Base-by-base conservation (phyloP, 2,113 vertebrate genomes). In the Vombatus ursinus region DNA sequence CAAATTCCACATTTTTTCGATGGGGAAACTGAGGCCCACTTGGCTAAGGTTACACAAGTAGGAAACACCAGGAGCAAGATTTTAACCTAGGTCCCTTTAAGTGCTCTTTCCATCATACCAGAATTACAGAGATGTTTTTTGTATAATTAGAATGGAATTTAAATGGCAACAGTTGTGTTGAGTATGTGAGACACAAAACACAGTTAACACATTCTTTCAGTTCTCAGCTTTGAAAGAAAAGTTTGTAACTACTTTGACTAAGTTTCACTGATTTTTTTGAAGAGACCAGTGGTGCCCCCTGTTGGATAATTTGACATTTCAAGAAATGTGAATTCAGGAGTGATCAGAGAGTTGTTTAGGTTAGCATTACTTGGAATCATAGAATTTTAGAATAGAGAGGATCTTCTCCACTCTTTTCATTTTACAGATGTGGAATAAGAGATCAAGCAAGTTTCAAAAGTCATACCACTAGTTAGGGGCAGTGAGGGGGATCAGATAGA, bases 271-370 rank as follows among this genome's bases (percentile, higher is more conserved):
- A 7, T 3, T 0, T 54, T 44, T 54, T 31, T 2, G 28, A 25
- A 22, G 48, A 68, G 93, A 57, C 61, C 50, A 28, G 92, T 0
- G 47, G 84, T 26, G 68, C 97, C 96, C 97, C 92, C 97, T 97
- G 4, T 14, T 92, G 96, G 96, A 23, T 12, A 8, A 24, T 23
- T 3, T 57, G 47, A 93, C 25, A 52, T 93, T 11, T 0, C 68
- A 44, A 28, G 1, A 22, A 28, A 52, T 1, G 0, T 50, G 0
- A 22, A 10, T 4, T 8, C 52, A 22, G 25, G 91, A 22, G 48
- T n/a, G 31, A 25, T 16, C 14, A 68, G 61, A 68, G 1, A 68
- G 11, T 61, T 28, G 2, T 28, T 31, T 31, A 61, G 11, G 57
- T 68, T 84, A 84, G 19, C 19, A 44, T 84, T 84, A 23, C n/a